Conservation (phyloP, 2,113 vertebrate species). For the Hemiprocne comata region DNA sequence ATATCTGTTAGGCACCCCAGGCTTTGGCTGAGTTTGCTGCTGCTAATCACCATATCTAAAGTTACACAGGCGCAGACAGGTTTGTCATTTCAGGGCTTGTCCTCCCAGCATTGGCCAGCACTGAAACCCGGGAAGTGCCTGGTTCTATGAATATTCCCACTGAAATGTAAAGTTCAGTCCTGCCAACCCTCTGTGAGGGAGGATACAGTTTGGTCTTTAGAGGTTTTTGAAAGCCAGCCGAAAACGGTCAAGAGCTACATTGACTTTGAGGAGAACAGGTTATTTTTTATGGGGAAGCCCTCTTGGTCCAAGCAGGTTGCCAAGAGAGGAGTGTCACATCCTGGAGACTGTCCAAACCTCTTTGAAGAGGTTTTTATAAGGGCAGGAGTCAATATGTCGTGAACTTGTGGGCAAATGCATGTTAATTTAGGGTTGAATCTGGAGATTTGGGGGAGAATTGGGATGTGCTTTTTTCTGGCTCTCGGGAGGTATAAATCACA, state of each 20-base stretch:
- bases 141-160: background rate
- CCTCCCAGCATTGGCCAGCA: rapidly evolving
- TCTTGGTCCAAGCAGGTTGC: background rate
- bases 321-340: background rate
- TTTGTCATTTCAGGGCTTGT: background rate
- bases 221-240: background rate
- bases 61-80: background rate
- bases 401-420: background rate
- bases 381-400: background rate
- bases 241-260: background rate
- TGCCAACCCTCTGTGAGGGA: background rate
- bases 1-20: background rate
- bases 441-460: background rate
- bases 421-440: background rate
- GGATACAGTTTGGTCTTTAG: background rate
- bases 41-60: background rate
- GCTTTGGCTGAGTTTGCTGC: background rate
- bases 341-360: background rate
- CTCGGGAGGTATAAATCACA: background rate
- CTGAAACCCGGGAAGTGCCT: background rate
- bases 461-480: background rate
- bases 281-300: background rate
- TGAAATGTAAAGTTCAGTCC: background rate
- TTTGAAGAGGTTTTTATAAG: background rate
- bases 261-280: background rate